phyloP scores from a whole-genome alignment of 92 coral and sea anemone species.

The Zoanthus sansibaricus region DNA sequence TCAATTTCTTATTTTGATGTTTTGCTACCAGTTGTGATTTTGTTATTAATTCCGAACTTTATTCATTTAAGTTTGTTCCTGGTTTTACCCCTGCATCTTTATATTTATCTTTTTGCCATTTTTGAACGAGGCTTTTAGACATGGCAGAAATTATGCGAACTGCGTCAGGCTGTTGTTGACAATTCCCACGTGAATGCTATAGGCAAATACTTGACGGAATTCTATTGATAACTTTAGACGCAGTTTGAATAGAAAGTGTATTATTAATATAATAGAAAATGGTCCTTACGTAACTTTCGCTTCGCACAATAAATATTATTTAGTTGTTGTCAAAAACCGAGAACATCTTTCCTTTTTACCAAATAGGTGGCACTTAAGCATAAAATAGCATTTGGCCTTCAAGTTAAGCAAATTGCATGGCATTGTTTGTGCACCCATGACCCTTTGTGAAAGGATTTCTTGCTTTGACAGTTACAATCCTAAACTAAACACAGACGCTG shows the following conservation, averaged over 20 bases:
- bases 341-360: too few species aligned
- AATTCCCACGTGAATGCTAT: slow-evolving; percentile 16
- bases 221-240: background rate
- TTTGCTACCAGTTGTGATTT: background rate
- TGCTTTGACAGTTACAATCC: too few species aligned
- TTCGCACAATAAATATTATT: too few species aligned
- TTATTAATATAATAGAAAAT: background rate
- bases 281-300: too few species aligned
- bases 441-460: too few species aligned
- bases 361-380: too few species aligned
- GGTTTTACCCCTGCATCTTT: background rate
- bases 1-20: background rate
- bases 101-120: background rate
- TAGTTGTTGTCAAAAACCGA: too few species aligned
- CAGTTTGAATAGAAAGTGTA: background rate
- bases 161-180: background rate
- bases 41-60: background rate
- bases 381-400: too few species aligned
- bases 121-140: background rate
- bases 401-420: too few species aligned
- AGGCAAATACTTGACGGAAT: slow-evolving; percentile 19
- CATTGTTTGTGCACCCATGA: too few species aligned
- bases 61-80: background rate
- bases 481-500: too few species aligned
- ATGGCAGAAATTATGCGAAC: background rate